phyloP scores from a whole-genome alignment of 2,888 invertebrate genomes.

The Thumatha senex region DNA sequence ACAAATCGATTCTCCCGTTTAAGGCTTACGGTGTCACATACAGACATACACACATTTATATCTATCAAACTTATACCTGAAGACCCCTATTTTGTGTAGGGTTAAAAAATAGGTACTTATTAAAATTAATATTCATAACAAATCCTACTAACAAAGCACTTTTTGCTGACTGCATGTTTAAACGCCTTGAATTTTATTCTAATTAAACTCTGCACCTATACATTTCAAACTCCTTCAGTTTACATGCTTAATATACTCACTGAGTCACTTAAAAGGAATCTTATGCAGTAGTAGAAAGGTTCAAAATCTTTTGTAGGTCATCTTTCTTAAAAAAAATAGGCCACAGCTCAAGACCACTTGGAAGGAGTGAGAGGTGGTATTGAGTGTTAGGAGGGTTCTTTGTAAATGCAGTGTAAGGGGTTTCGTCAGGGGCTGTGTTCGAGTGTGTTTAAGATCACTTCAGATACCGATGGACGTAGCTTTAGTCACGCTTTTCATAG shows the following conservation, averaged over 20 bases:
- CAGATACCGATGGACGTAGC: conserved; percentile 8
- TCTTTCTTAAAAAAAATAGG: conserved; percentile 55
- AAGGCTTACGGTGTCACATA: too few relatives aligned
- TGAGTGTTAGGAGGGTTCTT: conserved; percentile 47
- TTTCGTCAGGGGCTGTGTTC: conserved; percentile 43
- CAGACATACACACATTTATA: too few relatives aligned
- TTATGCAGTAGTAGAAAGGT: conserved; percentile 26
- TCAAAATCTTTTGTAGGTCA: conserved; percentile 22
- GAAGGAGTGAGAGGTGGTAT: conserved; percentile 45
- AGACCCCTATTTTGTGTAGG: too few relatives aligned
- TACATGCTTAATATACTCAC: conserved; percentile 17
- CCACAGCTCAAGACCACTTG: conserved; percentile 45
- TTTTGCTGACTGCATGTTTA: not conserved
- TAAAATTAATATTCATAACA: too few relatives aligned
- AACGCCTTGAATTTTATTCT: conserved; percentile 20
- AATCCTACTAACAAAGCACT: too few relatives aligned
- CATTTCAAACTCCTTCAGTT: conserved; percentile 25
- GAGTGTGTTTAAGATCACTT: conserved; percentile 22
- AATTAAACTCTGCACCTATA: conserved; percentile 31
- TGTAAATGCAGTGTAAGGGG: conserved; percentile 53
- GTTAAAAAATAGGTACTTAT: too few relatives aligned
- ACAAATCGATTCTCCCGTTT: too few relatives aligned
- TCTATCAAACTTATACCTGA: too few relatives aligned
- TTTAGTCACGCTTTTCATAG: conserved; percentile 1
- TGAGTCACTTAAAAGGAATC: conserved; percentile 19